Base-by-base conservation (phyloP, 2,888 invertebrate genomes). In the Neelides folsomi region DNA sequence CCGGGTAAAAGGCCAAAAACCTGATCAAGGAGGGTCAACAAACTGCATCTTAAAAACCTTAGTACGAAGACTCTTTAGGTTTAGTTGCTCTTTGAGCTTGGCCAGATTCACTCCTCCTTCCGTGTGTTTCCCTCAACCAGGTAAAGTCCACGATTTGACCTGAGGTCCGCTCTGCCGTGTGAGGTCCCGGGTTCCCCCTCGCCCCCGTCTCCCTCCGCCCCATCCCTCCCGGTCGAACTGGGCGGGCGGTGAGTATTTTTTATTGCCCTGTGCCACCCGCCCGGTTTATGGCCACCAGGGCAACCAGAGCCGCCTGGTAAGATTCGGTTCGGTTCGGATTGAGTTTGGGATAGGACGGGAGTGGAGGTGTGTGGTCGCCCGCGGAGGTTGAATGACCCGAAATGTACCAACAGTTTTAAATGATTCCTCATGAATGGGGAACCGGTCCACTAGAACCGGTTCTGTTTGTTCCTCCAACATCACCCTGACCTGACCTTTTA, bases 21-120 rank as follows among this genome's bases (percentile, higher is more conserved):
- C 59, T 62, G 62, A 57, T 59, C 54, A 49, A 54, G 55, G 53
- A 60, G 59, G 62, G 64, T 64, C 64, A 64, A 63, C 57, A 64
- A 64, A 61, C 64, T 59, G 60, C 62, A 63, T 64, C 60, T 64
- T 64, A 63, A 62, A 64, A 64, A 64, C 64, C 62, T 62, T 63
- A 64, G 64, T 64, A 60, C 59, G 58, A 59, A 62, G 60, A 60
- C 62, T 64, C 62, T 58, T 58, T 53, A 50, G 44, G 41, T 56
- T 58, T 61, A 64, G 61, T 64, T 58, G 60, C 56, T 58, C 55
- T 53, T 54, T 54, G 55, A 58, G 58, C 54, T 57, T 56, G 55
- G 54, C 53, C 56, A 53, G 51, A 54, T 55, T 52, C 54, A 55
- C 58, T 62, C 42, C 52, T 56, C 51, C 34, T 45, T 46, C 40